Percentiles rank a stretch among this genome's conserved stretches.
Conservation (phyloP, 1,140 invertebrate species). For the Trachymyrmex septentrionalis region DNA sequence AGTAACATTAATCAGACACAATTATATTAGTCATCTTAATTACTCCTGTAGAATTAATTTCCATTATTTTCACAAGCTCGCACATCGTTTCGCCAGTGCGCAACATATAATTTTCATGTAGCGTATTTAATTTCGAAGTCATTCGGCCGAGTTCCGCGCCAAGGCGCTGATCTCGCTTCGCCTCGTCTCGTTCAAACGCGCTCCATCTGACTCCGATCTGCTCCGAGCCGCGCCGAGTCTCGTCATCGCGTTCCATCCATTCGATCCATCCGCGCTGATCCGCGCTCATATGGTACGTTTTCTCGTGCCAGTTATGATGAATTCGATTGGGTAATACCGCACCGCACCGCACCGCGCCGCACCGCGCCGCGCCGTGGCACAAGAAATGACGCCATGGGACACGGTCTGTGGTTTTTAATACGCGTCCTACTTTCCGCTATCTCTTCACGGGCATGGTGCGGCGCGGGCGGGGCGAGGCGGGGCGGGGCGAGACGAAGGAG, state of each 20-base stretch:
- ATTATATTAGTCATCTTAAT: neutral
- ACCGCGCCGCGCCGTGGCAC: slow-evolving; percentile 69
- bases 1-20: neutral
- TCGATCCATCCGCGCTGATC: slow-evolving; percentile 27
- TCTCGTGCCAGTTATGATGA: slow-evolving; percentile 83
- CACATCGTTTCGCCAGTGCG: neutral
- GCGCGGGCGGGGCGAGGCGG: neutral
- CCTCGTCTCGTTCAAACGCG: slow-evolving; percentile 52
- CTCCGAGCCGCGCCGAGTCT: neutral
- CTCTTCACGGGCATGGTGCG: slow-evolving; percentile 60
- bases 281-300: slow-evolving; percentile 35
- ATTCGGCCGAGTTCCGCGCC: slow-evolving; percentile 43
- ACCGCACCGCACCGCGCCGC: too few species aligned
- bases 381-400: slow-evolving; percentile 82
- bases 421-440: slow-evolving; percentile 85
- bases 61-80: neutral
- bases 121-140: slow-evolving; percentile 32
- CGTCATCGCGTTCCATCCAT: neutral
- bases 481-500: neutral
- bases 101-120: too few species aligned
- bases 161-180: slow-evolving; percentile 52
- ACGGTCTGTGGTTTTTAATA: slow-evolving; percentile 85
- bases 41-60: neutral
- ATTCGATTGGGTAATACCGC: slow-evolving; percentile 84
- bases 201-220: slow-evolving; percentile 7